Conservation (phyloP, 2,888 invertebrate species). For the Sepioteuthis lessoniana region DNA sequence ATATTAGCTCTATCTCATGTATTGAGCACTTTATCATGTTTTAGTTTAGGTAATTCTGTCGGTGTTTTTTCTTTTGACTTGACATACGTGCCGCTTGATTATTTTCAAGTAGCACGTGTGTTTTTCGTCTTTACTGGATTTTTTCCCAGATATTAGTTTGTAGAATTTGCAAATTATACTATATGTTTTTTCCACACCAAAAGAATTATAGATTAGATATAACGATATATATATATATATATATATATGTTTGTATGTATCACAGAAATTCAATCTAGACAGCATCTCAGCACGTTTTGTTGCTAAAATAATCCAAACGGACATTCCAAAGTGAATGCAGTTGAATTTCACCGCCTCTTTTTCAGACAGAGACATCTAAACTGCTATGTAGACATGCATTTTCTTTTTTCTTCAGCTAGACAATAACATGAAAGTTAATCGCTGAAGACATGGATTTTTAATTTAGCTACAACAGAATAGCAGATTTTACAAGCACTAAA, state of each 20-base stretch:
- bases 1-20: too few species aligned
- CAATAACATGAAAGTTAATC: not conserved
- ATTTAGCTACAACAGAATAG: not conserved
- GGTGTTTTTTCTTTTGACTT: too few species aligned
- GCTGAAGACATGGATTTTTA: not conserved
- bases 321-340: not conserved
- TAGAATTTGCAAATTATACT: too few species aligned
- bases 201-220: too few species aligned
- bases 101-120: too few species aligned
- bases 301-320: not conserved
- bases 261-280: not conserved
- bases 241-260: not conserved
- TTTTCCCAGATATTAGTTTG: too few species aligned
- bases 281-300: not conserved
- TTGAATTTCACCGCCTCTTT: not conserved
- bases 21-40: too few species aligned
- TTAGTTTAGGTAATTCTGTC: too few species aligned
- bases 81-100: too few species aligned
- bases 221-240: not conserved
- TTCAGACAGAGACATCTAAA: not conserved
- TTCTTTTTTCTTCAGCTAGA: not conserved
- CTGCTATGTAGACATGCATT: not conserved
- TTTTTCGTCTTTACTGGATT: too few species aligned
- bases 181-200: too few species aligned
- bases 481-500: not conserved